Evolutionary conservation across 2,888 invertebrate species (phyloP).

Genomic region (Campopleginae sp.): DNA sequence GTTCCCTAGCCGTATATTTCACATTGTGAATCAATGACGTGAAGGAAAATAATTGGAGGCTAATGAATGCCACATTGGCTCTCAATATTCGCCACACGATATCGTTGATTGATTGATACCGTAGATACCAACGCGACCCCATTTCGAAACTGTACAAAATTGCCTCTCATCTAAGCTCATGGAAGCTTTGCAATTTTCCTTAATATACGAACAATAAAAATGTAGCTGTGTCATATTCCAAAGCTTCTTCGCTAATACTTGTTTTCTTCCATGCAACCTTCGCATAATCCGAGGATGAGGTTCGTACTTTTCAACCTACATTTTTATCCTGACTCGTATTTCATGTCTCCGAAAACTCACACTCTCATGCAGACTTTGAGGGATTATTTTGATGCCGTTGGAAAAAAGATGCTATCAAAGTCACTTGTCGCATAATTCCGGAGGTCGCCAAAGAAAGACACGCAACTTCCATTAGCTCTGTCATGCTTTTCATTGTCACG

Average conservation of each 20-base stretch:
- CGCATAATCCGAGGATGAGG: not conserved
- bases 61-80: constrained; percentile 75
- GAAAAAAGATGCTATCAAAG: constrained; percentile 53
- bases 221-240: not conserved
- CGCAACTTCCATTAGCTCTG: constrained; percentile 72
- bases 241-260: not conserved
- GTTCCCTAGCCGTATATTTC: constrained; percentile 14
- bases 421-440: constrained; percentile 36
- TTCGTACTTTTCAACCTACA: not conserved
- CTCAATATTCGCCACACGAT: constrained; percentile 8
- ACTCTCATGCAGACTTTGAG: constrained; percentile 9
- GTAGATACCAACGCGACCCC: constrained; percentile 45
- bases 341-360: constrained; percentile 5
- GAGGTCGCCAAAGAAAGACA: constrained; percentile 55
- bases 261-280: not conserved
- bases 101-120: constrained; percentile 34
- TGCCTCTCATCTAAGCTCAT: not conserved
- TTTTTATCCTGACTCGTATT: constrained; percentile 43
- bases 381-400: not conserved
- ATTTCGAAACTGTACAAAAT: constrained; percentile 2
- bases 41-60: constrained; percentile 80
- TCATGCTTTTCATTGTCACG: constrained; percentile 40
- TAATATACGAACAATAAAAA: not conserved
- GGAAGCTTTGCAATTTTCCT: not conserved
- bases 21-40: constrained; percentile 70